These are phyloP conservation scores for Brachyhypopomus gauderio DNA, from an alignment of 2,113 vertebrate genomes.

Conservation along the genomic window DNA sequence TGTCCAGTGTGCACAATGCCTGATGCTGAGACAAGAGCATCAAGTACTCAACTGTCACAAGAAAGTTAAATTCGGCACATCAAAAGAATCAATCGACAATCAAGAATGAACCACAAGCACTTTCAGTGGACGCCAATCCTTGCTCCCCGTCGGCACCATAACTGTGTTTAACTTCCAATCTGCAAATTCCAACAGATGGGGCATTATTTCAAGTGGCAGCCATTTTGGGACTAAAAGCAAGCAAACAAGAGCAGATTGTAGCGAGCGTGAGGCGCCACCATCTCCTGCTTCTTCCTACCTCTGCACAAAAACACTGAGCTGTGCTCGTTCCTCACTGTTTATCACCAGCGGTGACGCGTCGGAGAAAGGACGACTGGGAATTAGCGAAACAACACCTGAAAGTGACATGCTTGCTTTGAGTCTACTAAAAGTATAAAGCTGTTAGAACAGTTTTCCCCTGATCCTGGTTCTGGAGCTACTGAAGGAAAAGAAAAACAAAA, in stretches of 20 bases:
- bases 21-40: background rate
- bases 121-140: background rate
- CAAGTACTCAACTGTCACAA: background rate
- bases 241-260: background rate
- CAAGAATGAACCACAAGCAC: background rate
- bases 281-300: background rate
- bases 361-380: no score
- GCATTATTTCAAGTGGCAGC: constrained; percentile 2
- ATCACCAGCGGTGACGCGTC: no score
- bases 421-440: no score
- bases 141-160: background rate
- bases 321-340: no score
- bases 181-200: constrained; percentile 3
- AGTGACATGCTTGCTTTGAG: no score
- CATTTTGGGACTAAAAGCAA: constrained; percentile 4
- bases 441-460: no score
- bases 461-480: background rate
- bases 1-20: background rate
- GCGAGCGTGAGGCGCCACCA: background rate
- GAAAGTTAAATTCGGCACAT: background rate
- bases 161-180: constrained; percentile 1
- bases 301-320: background rate
- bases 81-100: constrained; percentile 1
- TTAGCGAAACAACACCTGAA: no score
- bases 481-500: background rate